Percentiles rank a stretch among this genome's conserved stretches.
phyloP scores from a whole-genome alignment of 2,888 invertebrate species.

The Ommatoiulus sabulosus region DNA sequence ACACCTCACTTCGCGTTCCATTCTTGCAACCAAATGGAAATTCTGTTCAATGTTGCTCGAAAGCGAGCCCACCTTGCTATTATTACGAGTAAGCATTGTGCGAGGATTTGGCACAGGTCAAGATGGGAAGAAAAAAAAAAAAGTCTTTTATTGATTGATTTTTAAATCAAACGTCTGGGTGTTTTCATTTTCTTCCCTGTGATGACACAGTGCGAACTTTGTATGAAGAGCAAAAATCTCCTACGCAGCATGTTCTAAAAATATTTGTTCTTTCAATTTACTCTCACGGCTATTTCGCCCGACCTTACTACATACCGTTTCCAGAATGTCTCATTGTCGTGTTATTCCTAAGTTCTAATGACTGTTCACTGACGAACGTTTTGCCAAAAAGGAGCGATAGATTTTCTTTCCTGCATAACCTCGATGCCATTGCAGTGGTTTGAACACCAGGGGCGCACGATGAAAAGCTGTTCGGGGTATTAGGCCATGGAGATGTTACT shows the following conservation, averaged over 20 bases:
- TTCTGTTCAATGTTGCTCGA: background rate
- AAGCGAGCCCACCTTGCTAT: background rate
- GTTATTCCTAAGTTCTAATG: background rate
- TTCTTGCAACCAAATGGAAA: background rate
- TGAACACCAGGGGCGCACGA: background rate
- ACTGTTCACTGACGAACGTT: too few relatives aligned
- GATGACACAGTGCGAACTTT: background rate
- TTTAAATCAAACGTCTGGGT: background rate
- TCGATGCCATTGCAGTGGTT: background rate
- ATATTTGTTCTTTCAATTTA: conserved; percentile 4
- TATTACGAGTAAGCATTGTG: background rate
- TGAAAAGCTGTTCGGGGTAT: background rate
- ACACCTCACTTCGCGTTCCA: conserved; percentile 1
- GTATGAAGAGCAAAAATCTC: background rate
- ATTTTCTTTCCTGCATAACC: background rate
- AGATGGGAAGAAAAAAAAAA: background rate
- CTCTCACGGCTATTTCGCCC: background rate
- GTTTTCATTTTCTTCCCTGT: background rate
- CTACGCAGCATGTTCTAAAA: background rate
- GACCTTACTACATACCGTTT: background rate
- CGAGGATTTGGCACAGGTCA: background rate
- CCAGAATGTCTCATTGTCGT: background rate
- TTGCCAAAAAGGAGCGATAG: background rate
- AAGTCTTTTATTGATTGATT: conserved; percentile 37
- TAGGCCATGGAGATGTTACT: background rate